phyloP scores from a whole-genome alignment of 2,113 vertebrate genomes.

The Synodontis membranacea region DNA sequence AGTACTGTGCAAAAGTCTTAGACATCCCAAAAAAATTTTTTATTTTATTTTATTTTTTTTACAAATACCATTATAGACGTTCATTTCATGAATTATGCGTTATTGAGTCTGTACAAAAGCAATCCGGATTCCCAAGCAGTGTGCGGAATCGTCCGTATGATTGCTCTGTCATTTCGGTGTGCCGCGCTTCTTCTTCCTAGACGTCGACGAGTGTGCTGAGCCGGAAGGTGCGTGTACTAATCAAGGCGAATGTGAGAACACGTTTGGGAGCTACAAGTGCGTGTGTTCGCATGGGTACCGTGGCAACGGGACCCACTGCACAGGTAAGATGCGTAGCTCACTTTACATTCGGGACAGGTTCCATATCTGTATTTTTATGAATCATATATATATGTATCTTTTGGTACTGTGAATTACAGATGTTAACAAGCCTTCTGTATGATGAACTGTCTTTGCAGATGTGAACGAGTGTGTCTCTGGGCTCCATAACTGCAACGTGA shows the following conservation, averaged over 20 bases:
- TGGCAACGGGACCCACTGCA: conserved; percentile 79
- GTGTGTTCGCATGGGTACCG: conserved; percentile 74
- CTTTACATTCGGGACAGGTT: not conserved
- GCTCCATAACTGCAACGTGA: conserved; percentile 70
- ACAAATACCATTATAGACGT: too few relatives aligned
- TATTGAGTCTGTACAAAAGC: too few relatives aligned
- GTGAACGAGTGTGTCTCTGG: conserved; percentile 75
- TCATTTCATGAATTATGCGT: too few relatives aligned
- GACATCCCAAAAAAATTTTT: too few relatives aligned
- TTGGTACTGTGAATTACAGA: not conserved
- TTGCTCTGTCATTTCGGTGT: not conserved
- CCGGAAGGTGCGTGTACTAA: conserved; percentile 65
- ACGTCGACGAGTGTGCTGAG: conserved; percentile 76
- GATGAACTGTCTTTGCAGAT: conserved; percentile 58
- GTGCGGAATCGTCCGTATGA: not conserved
- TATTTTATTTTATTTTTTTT: too few relatives aligned
- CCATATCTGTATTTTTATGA: not conserved
- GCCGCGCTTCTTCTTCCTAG: conserved; percentile 56
- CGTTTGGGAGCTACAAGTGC: conserved; percentile 75
- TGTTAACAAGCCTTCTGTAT: not conserved
- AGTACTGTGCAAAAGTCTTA: too few relatives aligned
- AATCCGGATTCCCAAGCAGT: too few relatives aligned
- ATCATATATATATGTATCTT: too few relatives aligned
- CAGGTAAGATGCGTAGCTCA: conserved; percentile 65
- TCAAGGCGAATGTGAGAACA: conserved; percentile 74